Base-by-base conservation (phyloP, 2,113 vertebrate genomes). In the Indri indri region DNA sequence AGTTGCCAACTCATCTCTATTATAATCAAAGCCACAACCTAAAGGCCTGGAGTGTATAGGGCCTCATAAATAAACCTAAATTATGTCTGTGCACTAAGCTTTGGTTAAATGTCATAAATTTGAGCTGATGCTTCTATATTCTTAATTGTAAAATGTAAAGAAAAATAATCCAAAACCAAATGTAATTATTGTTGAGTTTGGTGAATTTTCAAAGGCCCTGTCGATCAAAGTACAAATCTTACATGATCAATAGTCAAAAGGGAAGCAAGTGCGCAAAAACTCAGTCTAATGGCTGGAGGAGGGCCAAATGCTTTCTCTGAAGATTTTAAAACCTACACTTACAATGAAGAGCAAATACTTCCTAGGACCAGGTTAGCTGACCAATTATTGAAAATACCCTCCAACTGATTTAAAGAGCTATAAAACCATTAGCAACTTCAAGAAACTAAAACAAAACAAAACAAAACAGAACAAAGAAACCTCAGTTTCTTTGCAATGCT, bases 361-460 rank as follows among this genome's bases (percentile, higher is more conserved):
- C 79, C 32, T 47, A 42, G 27, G n/a, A 90, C 81, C n/a, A 89
- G 74, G 66, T 85, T 76, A 87, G 34, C 14, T 83, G 74, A 68
- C 42, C 59, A 59, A 66, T 27, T 90, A 83, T 88, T 96, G 32
- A 61, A 96, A 93, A 95, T 42, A 92, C 30, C 74, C 45, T 87
- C 79, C 30, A 81, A 95, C 73, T 34, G 65, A 82, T 37, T n/a
- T 70, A 74, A 95, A 94, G 54, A 89, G 91, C 85, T 88, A 42
- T 93, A 96, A 97, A 97, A 77, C 42, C 40, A 95, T 97, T 94
- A 98, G 82, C 65, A 96, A 96, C 82, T 94, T 87, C 9, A 85
- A 74, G 68, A 57, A 70, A 84, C 84, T 85, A 18, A 61, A 30
- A 40, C 52, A 52, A 82, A 30, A 80, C 20, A 63, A 61, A 27